Conservation (phyloP, 2,888 invertebrate genomes). For the Pimpla rufipes region DNA sequence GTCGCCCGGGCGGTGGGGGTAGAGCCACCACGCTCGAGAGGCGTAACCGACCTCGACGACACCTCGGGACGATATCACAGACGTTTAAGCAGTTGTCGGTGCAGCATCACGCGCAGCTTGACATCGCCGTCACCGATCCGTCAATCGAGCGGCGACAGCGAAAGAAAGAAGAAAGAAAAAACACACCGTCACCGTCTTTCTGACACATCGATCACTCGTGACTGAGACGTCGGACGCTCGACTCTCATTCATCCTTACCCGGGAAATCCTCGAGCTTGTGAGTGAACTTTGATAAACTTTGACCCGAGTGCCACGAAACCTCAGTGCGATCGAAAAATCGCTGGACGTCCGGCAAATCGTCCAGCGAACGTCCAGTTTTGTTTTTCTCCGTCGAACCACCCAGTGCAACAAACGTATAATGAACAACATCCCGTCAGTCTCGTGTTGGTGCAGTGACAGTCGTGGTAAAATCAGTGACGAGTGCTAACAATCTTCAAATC, state of each 20-base stretch:
- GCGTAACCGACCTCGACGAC: conserved; percentile 73
- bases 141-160: conserved; percentile 23
- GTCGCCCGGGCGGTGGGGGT: conserved; percentile 58
- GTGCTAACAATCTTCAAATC: background rate
- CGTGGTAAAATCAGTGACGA: conserved; percentile 22
- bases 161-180: background rate
- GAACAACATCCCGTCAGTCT: conserved; percentile 22
- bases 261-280: background rate
- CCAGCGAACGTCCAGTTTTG: background rate
- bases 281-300: too few species aligned
- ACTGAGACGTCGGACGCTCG: too few species aligned
- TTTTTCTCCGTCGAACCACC: too few species aligned
- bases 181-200: conserved; percentile 15
- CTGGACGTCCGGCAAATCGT: conserved; percentile 11
- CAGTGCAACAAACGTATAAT: background rate
- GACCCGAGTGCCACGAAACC: conserved; percentile 1
- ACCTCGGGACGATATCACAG: conserved; percentile 70
- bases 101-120: conserved; percentile 66
- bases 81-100: conserved; percentile 74
- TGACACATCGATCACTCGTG: background rate
- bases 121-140: conserved; percentile 21
- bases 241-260: too few species aligned
- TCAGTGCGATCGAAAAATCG: background rate
- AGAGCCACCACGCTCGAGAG: conserved; percentile 67
- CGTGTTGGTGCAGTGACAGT: conserved; percentile 49